Evolutionary conservation across 2,113 vertebrate species (phyloP).

Genomic region (Silurus meridionalis): DNA sequence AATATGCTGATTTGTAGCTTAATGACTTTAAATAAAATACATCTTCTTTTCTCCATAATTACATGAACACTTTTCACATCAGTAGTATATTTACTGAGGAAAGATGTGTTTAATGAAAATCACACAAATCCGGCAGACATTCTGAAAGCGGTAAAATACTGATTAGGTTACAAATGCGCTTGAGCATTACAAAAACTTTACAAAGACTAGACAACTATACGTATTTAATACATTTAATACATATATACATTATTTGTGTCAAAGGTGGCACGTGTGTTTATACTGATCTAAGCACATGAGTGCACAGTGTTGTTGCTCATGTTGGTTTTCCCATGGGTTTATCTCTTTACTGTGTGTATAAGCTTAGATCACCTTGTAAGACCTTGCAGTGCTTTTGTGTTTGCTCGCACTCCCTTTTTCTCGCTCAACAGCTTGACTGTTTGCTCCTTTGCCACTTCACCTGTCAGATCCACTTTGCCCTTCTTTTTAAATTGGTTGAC

Average conservation of each 20-base stretch:
- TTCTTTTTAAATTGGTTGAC: neutral
- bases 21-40: too few species aligned
- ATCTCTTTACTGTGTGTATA: slow-evolving; percentile 24
- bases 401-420: neutral
- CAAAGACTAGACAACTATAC: too few species aligned
- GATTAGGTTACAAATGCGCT: neutral
- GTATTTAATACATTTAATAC: too few species aligned
- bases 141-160: neutral
- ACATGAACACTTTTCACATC: too few species aligned
- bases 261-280: neutral
- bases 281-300: neutral
- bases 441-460: neutral
- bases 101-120: neutral
- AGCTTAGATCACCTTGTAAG: slow-evolving; percentile 28
- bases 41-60: too few species aligned
- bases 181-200: neutral
- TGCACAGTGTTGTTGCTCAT: slow-evolving; percentile 6
- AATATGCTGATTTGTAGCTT: too few species aligned
- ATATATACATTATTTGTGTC: neutral
- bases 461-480: neutral
- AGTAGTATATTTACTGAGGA: too few species aligned
- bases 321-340: slow-evolving; percentile 20
- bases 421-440: neutral
- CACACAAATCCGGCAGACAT: neutral
- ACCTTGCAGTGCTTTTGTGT: neutral